Percentiles rank a stretch among this genome's conserved stretches.
phyloP scores from a whole-genome alignment of 37 sponge, comb jelly and placozoan genomes.

The Hexactinellida sp. region DNA sequence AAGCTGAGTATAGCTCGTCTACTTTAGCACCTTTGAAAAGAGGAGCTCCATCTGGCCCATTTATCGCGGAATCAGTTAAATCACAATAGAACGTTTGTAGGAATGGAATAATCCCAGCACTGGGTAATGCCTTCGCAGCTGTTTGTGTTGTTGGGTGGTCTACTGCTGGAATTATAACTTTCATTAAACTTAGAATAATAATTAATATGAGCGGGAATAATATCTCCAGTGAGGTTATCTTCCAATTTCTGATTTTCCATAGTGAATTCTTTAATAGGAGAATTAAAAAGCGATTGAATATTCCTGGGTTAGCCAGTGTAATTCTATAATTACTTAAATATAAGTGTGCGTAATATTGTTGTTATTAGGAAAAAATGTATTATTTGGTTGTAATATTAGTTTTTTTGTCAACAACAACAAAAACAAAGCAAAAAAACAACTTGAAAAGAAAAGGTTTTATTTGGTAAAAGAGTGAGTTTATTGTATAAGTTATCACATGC shows the following conservation, averaged over 20 bases:
- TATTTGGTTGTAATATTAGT: too few species aligned
- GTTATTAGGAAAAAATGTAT: too few species aligned
- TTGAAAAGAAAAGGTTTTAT: too few species aligned
- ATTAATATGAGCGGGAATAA: background rate
- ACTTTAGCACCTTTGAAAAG: background rate
- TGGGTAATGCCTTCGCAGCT: constrained; percentile 57
- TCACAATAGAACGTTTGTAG: constrained; percentile 85
- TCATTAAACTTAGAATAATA: background rate
- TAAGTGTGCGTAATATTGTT: too few species aligned
- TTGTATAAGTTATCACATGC: too few species aligned
- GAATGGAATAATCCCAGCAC: constrained; percentile 87
- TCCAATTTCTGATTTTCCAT: background rate
- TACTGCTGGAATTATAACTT: background rate
- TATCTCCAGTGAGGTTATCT: background rate
- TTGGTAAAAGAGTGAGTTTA: too few species aligned
- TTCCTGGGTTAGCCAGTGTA: background rate
- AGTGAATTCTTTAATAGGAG: background rate
- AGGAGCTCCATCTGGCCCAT: background rate
- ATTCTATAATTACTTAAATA: too few species aligned
- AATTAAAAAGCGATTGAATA: background rate
- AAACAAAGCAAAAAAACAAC: too few species aligned
- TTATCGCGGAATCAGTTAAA: constrained; percentile 10
- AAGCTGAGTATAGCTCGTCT: background rate
- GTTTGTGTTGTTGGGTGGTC: constrained; percentile 18
- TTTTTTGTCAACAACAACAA: too few species aligned